Evolutionary conservation across 2,888 invertebrate species (phyloP).

Genomic region (Gisinianus flammeolus): DNA sequence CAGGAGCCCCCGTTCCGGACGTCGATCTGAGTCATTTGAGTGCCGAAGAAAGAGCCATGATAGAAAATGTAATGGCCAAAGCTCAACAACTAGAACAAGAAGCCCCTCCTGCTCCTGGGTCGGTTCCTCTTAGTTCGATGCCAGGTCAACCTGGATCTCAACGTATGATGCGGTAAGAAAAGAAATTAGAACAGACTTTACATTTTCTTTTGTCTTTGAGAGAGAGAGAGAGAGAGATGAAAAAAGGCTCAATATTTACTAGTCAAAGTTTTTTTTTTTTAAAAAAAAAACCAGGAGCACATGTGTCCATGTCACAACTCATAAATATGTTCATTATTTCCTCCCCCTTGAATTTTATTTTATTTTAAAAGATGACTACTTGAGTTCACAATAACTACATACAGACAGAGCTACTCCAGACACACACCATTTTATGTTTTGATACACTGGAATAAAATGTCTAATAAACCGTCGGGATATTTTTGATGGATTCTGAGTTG

Average conservation of each 20-base stretch:
- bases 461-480: too few relatives aligned
- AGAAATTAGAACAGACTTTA: neutral
- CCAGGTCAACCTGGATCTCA: slow-evolving; percentile 43
- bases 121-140: slow-evolving; percentile 42
- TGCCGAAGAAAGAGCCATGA: slow-evolving; percentile 68
- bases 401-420: too few relatives aligned
- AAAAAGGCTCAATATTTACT: too few relatives aligned
- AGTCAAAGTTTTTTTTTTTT: too few relatives aligned
- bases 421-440: too few relatives aligned
- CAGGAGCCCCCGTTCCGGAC: slow-evolving; percentile 62
- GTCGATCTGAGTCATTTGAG: slow-evolving; percentile 68
- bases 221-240: too few relatives aligned
- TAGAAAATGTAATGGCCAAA: slow-evolving; percentile 69
- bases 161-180: slow-evolving; percentile 56
- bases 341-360: too few relatives aligned
- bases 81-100: slow-evolving; percentile 65
- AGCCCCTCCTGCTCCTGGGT: slow-evolving; percentile 50
- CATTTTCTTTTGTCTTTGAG: neutral
- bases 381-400: too few relatives aligned
- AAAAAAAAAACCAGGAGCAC: too few relatives aligned
- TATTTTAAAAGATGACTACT: too few relatives aligned
- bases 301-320: neutral
- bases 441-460: too few relatives aligned
- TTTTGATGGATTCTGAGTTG: too few relatives aligned
- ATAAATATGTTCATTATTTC: neutral